These are phyloP conservation scores for Ornithoptera alexandrae DNA, from an alignment of 2,888 invertebrate genomes.

Conservation along the genomic window DNA sequence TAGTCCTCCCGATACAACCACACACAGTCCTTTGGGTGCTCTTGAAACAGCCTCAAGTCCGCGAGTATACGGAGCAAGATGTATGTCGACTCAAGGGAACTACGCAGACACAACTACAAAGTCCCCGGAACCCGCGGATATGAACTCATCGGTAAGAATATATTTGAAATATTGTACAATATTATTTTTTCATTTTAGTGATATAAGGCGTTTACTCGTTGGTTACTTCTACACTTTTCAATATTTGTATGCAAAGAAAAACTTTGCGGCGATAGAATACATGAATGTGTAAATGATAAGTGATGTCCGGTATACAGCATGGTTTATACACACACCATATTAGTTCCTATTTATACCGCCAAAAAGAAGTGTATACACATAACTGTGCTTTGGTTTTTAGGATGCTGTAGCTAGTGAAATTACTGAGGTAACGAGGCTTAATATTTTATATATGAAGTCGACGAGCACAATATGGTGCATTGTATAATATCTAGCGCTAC, in stretches of 20 bases:
- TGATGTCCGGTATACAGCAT: not conserved
- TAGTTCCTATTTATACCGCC: no score
- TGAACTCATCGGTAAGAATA: conserved; percentile 63
- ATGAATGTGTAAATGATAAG: not conserved
- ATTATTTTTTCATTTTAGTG: conserved; percentile 9
- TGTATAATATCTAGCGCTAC: no score
- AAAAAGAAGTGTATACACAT: no score
- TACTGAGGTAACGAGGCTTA: no score
- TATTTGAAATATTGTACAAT: not conserved
- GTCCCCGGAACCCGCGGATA: conserved; percentile 69
- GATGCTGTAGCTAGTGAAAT: no score
- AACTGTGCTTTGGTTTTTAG: no score
- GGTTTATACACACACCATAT: no score
- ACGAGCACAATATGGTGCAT: no score
- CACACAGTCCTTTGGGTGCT: conserved; percentile 87
- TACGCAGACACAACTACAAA: conserved; percentile 72
- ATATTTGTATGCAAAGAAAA: not conserved
- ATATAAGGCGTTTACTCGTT: not conserved
- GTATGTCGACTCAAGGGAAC: conserved; percentile 46
- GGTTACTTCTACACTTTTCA: not conserved
- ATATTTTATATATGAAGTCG: no score
- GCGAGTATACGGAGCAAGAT: conserved; percentile 42
- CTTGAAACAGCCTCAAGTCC: conserved; percentile 52
- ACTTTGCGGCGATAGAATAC: not conserved
- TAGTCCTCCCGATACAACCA: conserved; percentile 90